Evolutionary conservation across 1,140 invertebrate genomes (phyloP).

Genomic region (Physella acuta): DNA sequence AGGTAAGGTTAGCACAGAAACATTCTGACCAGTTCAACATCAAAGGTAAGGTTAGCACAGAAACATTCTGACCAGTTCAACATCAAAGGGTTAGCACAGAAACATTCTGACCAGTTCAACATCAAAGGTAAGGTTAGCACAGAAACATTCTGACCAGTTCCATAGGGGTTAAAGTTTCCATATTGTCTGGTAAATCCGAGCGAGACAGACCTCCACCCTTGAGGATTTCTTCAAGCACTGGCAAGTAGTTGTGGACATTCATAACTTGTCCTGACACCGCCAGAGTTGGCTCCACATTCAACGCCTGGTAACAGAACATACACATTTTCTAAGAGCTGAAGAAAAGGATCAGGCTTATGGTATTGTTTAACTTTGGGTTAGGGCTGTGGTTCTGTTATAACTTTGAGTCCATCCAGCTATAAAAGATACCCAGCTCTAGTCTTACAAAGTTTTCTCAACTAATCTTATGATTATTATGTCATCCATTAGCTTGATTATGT

Average conservation of each 20-base stretch:
- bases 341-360: neutral
- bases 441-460: neutral
- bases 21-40: too few relatives aligned
- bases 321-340: neutral
- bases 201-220: constrained; percentile 45
- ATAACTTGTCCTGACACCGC: constrained; percentile 55
- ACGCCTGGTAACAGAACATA: constrained; percentile 41
- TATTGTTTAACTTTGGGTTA: neutral
- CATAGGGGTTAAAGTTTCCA: constrained; percentile 41
- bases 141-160: too few relatives aligned
- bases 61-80: too few relatives aligned
- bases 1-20: too few relatives aligned
- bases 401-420: too few relatives aligned
- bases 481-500: too few relatives aligned
- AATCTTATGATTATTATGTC: too few relatives aligned
- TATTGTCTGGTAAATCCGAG: constrained; percentile 41
- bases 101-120: too few relatives aligned
- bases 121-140: too few relatives aligned
- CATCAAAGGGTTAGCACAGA: too few relatives aligned
- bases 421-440: neutral
- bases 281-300: constrained; percentile 52
- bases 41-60: too few relatives aligned
- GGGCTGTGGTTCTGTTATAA: neutral
- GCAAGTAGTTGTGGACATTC: constrained; percentile 56
- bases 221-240: constrained; percentile 57